Percentiles rank a stretch among this genome's conserved stretches.
Evolutionary conservation across 2,797 vertebrate genomes (phyloP).

Genomic region (Buceros bicornis): DNA sequence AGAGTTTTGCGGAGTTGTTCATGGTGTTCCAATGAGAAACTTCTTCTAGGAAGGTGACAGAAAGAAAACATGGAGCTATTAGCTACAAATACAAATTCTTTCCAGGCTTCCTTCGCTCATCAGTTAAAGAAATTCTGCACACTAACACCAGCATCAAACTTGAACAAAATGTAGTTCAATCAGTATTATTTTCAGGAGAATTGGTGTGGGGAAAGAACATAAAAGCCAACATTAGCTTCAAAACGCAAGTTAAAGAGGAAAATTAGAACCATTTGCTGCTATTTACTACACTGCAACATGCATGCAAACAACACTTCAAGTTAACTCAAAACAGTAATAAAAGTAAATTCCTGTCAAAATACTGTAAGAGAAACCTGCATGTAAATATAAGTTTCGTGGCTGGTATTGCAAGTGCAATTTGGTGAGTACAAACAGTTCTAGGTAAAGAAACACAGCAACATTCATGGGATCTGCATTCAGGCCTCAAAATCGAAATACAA

Average conservation of each 20-base stretch:
- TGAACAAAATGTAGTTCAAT: not conserved
- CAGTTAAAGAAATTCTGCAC: not conserved
- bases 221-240: not conserved
- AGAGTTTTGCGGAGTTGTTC: not conserved
- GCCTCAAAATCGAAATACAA: not conserved
- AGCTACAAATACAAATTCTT: not conserved
- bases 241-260: not conserved
- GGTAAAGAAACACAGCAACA: not conserved
- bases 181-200: not conserved
- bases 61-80: not conserved
- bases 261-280: not conserved
- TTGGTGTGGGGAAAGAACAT: not conserved
- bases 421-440: not conserved
- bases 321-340: not conserved
- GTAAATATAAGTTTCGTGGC: not conserved
- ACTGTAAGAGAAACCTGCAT: not conserved
- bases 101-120: not conserved
- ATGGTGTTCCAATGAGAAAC: not conserved
- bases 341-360: not conserved
- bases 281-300: not conserved
- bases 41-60: not conserved
- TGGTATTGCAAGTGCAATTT: not conserved
- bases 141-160: not conserved
- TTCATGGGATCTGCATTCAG: not conserved
- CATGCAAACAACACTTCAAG: not conserved